These are phyloP conservation scores for Adelges cooleyi DNA, from an alignment of 1,140 invertebrate species.

Conservation along the genomic window DNA sequence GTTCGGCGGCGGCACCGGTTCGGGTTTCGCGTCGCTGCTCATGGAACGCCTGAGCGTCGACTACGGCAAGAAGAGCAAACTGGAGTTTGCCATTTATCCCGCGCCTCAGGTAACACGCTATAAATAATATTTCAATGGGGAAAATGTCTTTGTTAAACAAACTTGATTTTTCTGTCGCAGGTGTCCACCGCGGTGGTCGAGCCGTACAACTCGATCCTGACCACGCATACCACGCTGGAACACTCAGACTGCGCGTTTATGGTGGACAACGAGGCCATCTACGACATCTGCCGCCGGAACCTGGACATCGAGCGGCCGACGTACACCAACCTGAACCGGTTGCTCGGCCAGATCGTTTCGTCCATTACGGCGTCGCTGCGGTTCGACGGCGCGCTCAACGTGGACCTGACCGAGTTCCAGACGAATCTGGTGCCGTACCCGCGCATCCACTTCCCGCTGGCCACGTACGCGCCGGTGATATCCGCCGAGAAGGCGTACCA, in stretches of 20 bases:
- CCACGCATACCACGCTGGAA: too few relatives aligned
- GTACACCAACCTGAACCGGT: not conserved
- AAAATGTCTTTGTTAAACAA: not conserved
- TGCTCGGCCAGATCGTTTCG: not conserved
- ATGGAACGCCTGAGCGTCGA: constrained; percentile 80
- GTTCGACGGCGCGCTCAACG: too few relatives aligned
- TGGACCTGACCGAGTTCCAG: constrained; percentile 7
- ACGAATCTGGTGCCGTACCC: too few relatives aligned
- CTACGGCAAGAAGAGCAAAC: too few relatives aligned
- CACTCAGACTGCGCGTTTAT: too few relatives aligned
- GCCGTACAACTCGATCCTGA: not conserved
- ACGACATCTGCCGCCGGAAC: too few relatives aligned
- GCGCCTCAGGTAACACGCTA: constrained; percentile 55
- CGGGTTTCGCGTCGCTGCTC: constrained; percentile 72
- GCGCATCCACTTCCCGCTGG: too few relatives aligned
- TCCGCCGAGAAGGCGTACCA: not conserved
- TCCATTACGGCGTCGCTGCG: too few relatives aligned
- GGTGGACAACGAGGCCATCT: too few relatives aligned
- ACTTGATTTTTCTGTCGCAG: not conserved
- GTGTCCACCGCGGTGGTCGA: not conserved
- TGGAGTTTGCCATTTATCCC: too few relatives aligned
- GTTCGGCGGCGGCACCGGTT: too few relatives aligned
- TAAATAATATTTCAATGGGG: not conserved
- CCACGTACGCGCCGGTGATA: not conserved
- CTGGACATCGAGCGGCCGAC: too few relatives aligned